These are phyloP conservation scores for Coelinius sp. DNA, from an alignment of 2,888 invertebrate species.

Conservation along the genomic window DNA sequence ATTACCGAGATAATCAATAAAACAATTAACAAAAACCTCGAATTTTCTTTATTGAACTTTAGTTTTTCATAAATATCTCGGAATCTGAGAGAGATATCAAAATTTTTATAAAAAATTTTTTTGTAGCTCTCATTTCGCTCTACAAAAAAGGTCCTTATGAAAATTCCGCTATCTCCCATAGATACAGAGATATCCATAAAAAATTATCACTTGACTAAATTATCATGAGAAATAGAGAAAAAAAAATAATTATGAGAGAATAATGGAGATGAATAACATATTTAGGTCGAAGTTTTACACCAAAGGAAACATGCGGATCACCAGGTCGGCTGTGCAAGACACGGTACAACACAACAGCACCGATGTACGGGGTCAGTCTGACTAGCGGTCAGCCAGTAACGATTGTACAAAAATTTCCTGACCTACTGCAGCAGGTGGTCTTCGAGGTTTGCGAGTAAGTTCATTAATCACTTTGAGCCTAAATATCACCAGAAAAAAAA, in stretches of 20 bases:
- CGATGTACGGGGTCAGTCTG: conserved; percentile 94
- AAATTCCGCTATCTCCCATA: too few relatives aligned
- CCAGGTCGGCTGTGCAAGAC: conserved; percentile 88
- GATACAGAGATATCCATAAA: too few relatives aligned
- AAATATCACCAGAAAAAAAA: neutral
- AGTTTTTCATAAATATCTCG: too few relatives aligned
- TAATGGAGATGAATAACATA: neutral
- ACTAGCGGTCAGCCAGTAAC: conserved; percentile 94
- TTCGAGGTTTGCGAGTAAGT: conserved; percentile 94
- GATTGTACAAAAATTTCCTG: conserved; percentile 94
- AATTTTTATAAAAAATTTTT: too few relatives aligned
- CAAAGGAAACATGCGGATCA: conserved; percentile 75
- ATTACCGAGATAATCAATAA: neutral
- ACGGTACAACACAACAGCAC: conserved; percentile 92
- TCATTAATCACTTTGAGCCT: conserved; percentile 28
- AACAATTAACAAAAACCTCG: neutral
- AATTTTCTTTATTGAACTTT: too few relatives aligned
- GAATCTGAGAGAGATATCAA: too few relatives aligned
- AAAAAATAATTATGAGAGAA: too few relatives aligned
- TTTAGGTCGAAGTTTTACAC: conserved; percentile 69
- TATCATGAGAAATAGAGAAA: neutral
- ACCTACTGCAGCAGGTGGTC: conserved; percentile 91
- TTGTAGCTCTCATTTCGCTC: too few relatives aligned
- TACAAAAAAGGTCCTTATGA: too few relatives aligned
- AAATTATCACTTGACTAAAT: conserved; percentile 15